A percentile compares a stretch with the other conserved stretches of the same genome.
These are phyloP conservation scores for Caenorhabditis japonica DNA, from an alignment of 2,888 invertebrate genomes.

Conservation along the genomic window DNA sequence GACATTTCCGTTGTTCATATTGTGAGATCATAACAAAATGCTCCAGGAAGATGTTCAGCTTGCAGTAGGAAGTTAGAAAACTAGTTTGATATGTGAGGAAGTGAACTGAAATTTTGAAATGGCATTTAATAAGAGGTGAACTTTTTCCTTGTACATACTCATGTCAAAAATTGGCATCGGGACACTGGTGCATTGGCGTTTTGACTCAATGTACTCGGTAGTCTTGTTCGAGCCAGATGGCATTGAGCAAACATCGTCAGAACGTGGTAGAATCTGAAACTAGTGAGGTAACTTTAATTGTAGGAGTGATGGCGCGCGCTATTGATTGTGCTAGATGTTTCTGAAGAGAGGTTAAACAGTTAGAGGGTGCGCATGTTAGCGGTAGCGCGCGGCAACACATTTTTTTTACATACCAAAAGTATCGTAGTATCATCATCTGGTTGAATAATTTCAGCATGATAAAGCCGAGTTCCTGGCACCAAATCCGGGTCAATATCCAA, in stretches of 20 bases:
- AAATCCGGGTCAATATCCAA: slow-evolving; percentile 69
- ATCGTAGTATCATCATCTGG: slow-evolving; percentile 91
- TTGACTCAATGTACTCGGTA: slow-evolving; percentile 82
- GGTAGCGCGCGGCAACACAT: no score
- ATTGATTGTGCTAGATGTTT: no score
- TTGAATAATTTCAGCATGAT: slow-evolving; percentile 93
- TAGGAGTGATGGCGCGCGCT: no score
- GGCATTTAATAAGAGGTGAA: background rate
- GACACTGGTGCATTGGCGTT: slow-evolving; percentile 88
- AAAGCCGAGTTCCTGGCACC: slow-evolving; percentile 88
- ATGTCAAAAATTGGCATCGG: slow-evolving; percentile 87
- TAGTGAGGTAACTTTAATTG: no score
- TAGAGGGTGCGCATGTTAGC: no score
- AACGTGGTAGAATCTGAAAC: slow-evolving; percentile 67
- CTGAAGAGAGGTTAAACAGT: no score
- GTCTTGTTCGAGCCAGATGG: slow-evolving; percentile 81
- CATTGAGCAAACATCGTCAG: slow-evolving; percentile 85
- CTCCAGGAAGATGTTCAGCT: slow-evolving; percentile 92
- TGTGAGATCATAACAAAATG: slow-evolving; percentile 80
- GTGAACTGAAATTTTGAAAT: slow-evolving; percentile 87
- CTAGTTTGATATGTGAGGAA: slow-evolving; percentile 92
- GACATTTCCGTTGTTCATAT: slow-evolving; percentile 72
- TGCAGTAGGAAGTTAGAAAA: slow-evolving; percentile 90
- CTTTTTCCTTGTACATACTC: slow-evolving; percentile 78
- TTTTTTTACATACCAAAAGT: slow-evolving; percentile 85